phyloP scores from a whole-genome alignment of 2,113 vertebrate genomes.

The Dasyprocta punctata region DNA sequence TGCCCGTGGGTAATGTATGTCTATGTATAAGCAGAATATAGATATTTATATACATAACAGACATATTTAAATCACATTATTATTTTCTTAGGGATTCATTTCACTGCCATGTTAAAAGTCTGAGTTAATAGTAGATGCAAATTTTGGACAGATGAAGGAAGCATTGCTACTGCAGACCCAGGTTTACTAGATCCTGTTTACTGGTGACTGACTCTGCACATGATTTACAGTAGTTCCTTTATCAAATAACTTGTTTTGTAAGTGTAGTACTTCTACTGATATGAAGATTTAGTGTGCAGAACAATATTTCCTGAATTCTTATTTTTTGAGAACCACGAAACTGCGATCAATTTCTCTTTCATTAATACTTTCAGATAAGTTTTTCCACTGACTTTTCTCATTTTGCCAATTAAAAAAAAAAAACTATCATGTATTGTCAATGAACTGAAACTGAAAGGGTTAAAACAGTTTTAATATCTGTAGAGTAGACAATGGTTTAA shows the following conservation, averaged over 20 bases:
- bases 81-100: not conserved
- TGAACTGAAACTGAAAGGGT: not conserved
- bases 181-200: not conserved
- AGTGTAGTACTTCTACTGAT: not conserved
- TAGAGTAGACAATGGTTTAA: not conserved
- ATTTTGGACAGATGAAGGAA: not conserved
- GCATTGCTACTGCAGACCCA: not conserved
- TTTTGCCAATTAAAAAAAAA: not conserved
- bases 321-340: not conserved
- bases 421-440: not conserved
- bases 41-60: no score
- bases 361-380: not conserved
- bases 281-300: not conserved
- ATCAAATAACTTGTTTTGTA: not conserved
- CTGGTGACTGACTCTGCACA: not conserved
- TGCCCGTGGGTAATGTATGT: slow-evolving; percentile 28
- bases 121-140: not conserved
- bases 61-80: not conserved
- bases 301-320: not conserved
- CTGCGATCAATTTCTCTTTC: not conserved
- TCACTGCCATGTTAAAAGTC: not conserved
- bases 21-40: not conserved
- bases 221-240: not conserved
- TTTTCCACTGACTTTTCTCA: not conserved
- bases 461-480: not conserved